These are phyloP conservation scores for Heliconius erato DNA, from an alignment of 2,888 invertebrate species.

Conservation along the genomic window DNA sequence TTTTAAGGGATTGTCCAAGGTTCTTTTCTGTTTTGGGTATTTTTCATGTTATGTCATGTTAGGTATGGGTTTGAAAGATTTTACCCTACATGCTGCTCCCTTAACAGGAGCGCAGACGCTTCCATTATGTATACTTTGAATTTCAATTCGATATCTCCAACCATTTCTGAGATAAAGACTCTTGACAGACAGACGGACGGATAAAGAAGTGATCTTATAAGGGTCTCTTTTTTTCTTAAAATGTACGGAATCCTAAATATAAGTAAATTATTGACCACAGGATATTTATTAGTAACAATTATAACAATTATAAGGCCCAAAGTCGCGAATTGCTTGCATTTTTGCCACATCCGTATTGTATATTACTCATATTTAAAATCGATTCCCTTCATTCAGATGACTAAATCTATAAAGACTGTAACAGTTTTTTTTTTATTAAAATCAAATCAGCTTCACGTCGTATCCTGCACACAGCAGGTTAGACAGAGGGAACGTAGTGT, in stretches of 20 bases:
- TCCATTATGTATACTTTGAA: too few species aligned
- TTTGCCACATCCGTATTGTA: background rate
- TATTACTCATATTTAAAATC: background rate
- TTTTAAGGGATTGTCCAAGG: conserved; percentile 20
- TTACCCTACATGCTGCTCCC: too few species aligned
- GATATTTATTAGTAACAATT: background rate
- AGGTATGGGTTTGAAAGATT: too few species aligned
- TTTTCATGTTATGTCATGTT: background rate
- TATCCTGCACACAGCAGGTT: background rate
- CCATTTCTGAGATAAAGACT: too few species aligned
- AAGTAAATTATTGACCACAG: background rate
- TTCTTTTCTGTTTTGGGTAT: background rate
- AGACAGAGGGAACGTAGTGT: background rate
- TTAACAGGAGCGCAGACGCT: too few species aligned
- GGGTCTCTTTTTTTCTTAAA: too few species aligned
- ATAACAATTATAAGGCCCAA: background rate
- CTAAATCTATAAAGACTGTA: background rate
- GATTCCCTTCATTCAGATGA: conserved; percentile 6
- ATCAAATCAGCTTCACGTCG: background rate
- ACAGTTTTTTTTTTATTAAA: background rate
- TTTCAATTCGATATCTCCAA: too few species aligned
- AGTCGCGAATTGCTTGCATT: background rate
- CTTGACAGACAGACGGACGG: too few species aligned
- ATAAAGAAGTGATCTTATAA: too few species aligned
- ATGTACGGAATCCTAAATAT: too few species aligned